Base-by-base conservation (phyloP, 2,888 invertebrate species). In the Alsophila aescularia region DNA sequence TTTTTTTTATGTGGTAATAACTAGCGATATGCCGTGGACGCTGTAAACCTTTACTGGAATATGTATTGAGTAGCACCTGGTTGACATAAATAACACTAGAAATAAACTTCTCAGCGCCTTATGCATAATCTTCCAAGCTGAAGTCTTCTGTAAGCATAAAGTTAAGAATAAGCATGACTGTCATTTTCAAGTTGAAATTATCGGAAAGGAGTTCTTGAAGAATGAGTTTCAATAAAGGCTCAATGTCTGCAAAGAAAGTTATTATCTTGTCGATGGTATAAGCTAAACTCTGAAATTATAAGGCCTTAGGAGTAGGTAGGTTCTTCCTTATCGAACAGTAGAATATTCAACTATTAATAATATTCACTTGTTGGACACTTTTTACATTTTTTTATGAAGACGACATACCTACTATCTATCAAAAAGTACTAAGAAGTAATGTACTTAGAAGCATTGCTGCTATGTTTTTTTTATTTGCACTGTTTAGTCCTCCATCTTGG, bases 1-100 rank as follows among this genome's bases (percentile, higher is more conserved):
- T 62, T 60, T 59, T 67, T 65, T 69, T 70, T 65, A 51, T 57
- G 35, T 32, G 4, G 35, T 18, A 27, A 41, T 42, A 42, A 42
- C 13, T 27, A 15, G 18, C 5, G 18, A 39, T 24, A 24, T 5
- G 5, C 18, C n/a, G n/a, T 32, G 12, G n/a, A 13, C 15, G 36
- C 9, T 9, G 36, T 10, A 29, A 2, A 40, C 13, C 12, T 12
- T 37, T 24, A 21, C 12, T 21, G 18, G 37, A n/a, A 37, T 0
- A 10, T 6, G 10, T 35, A 35, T 35, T 2, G 16, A 15, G 29
- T 29, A 29, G 29, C 5, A 13, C 36, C 34, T n/a, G n/a, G n/a
- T 8, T 29, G 29, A 13, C 2, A 36, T 36, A 16, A 36, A 16
- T 36, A 29, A 3, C n/a, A 1, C 5, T 21, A 39, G 7, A 8